Evolutionary conservation across 2,797 vertebrate genomes (phyloP).

Genomic region (Merluccius polli): DNA sequence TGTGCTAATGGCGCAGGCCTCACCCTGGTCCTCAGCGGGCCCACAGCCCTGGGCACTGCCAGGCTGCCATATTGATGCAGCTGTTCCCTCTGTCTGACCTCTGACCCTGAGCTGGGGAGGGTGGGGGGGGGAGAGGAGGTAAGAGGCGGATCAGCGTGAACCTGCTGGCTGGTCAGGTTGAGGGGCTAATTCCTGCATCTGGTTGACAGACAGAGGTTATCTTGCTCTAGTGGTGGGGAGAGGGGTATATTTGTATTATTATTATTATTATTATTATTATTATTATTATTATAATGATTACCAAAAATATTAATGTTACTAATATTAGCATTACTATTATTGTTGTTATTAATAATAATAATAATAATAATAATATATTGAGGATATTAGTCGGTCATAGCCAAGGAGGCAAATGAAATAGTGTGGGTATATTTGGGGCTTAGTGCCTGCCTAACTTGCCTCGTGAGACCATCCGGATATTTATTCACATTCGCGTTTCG

Average conservation of each 20-base stretch:
- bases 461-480: background rate
- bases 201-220: slow-evolving; percentile 59
- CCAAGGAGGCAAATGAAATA: background rate
- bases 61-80: slow-evolving; percentile 61
- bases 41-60: slow-evolving; percentile 55
- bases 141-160: slow-evolving; percentile 43
- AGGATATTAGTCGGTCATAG: background rate
- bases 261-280: background rate
- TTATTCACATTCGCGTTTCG: background rate
- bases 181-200: slow-evolving; percentile 68
- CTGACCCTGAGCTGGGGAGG: slow-evolving; percentile 49
- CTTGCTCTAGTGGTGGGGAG: slow-evolving; percentile 53
- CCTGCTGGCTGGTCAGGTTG: slow-evolving; percentile 64
- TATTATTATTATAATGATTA: too few species aligned
- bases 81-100: slow-evolving; percentile 61
- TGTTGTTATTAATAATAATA: too few species aligned
- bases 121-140: slow-evolving; percentile 7
- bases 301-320: too few species aligned
- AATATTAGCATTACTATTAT: too few species aligned
- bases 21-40: slow-evolving; percentile 46
- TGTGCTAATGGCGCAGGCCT: slow-evolving; percentile 56
- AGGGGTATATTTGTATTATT: background rate
- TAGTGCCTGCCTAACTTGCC: background rate
- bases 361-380: too few species aligned
- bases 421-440: too few species aligned